These are phyloP conservation scores for Hybognathus amarus DNA, from an alignment of 2,797 vertebrate genomes.

Conservation along the genomic window DNA sequence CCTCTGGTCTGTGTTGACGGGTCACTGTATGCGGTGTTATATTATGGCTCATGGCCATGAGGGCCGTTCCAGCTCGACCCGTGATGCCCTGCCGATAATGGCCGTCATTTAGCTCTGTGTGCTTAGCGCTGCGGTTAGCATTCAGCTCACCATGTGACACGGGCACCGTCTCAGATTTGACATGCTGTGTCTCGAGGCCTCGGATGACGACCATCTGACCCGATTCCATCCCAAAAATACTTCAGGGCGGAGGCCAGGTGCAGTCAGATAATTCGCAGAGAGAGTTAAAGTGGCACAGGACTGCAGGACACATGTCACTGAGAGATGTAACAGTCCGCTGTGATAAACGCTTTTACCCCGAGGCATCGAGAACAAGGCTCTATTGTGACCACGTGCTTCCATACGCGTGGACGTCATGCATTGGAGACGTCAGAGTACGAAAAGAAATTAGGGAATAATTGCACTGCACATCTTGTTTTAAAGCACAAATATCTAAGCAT, in stretches of 20 bases:
- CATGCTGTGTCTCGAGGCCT: slow-evolving; percentile 26
- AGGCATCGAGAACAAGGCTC: slow-evolving; percentile 67
- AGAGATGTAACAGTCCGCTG: slow-evolving; percentile 12
- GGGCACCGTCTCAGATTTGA: slow-evolving; percentile 24
- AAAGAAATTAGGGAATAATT: not conserved
- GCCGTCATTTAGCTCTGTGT: slow-evolving; percentile 48
- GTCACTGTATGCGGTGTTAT: slow-evolving; percentile 55
- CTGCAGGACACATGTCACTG: slow-evolving; percentile 23
- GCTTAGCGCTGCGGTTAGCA: not conserved
- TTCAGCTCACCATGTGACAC: slow-evolving; percentile 17
- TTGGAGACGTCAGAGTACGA: slow-evolving; percentile 54
- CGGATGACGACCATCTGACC: slow-evolving; percentile 22
- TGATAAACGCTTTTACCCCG: slow-evolving; percentile 53
- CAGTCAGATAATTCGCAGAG: not conserved
- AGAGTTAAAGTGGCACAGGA: not conserved
- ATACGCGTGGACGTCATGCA: slow-evolving; percentile 41
- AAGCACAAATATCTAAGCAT: not conserved
- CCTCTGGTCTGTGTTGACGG: not conserved
- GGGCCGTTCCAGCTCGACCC: slow-evolving; percentile 49
- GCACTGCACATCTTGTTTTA: not conserved
- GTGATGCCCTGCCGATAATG: slow-evolving; percentile 62
- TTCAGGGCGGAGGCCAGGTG: slow-evolving; percentile 38
- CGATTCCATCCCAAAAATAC: slow-evolving; percentile 6
- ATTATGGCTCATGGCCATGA: slow-evolving; percentile 51
- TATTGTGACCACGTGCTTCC: slow-evolving; percentile 62